Base-by-base conservation (phyloP, 1,140 invertebrate species). In the Drosophila obscura region DNA sequence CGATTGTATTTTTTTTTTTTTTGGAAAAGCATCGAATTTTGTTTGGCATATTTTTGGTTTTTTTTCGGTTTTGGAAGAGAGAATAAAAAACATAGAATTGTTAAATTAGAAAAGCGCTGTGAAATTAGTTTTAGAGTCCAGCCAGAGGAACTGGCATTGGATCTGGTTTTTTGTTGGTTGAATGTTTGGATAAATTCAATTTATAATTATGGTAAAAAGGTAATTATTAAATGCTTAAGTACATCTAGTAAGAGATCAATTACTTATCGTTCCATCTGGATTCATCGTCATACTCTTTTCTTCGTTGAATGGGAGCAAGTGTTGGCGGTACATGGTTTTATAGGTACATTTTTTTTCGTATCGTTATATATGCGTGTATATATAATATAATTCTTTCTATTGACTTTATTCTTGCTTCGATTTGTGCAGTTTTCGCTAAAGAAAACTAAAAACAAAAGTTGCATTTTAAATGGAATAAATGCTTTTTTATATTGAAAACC, bases 1-100 rank as follows among this genome's bases (percentile, higher is more conserved):
- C 60, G 55, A 73, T 74, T 62, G 15, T 55, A 61, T 67, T 76
- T 60, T 45, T 75, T 78, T 77, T 77, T 60, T 49, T 75, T 78
- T 78, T 78, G 72, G 73, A 67, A 82, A 82, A 82, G 57, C 80
- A 82, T 84, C 81, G 81, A 85, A 85, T 80, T 67, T 80, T 65
- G 72, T 71, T 69, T 77, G 62, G 50, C 58, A 62, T 73, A 61
- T 48, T 53, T 67, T 64, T 68, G 19, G 56, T 71, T 75, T 79
- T 61, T 62, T 74, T 74, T 78, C 76, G 78, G 63, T 69, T 83
- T 85, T 90, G 90, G 88, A 90, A 90, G 88, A 90, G 82, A 90
- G 80, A 88, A 90, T 80, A 90, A 90, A 90, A 39, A 90, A 90
- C 76, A 88, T 80, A 83, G 65, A 74, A 90, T 83, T 83, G 57